phyloP scores from a whole-genome alignment of 92 coral and sea anemone genomes.

The Blastomussa wellsi region DNA sequence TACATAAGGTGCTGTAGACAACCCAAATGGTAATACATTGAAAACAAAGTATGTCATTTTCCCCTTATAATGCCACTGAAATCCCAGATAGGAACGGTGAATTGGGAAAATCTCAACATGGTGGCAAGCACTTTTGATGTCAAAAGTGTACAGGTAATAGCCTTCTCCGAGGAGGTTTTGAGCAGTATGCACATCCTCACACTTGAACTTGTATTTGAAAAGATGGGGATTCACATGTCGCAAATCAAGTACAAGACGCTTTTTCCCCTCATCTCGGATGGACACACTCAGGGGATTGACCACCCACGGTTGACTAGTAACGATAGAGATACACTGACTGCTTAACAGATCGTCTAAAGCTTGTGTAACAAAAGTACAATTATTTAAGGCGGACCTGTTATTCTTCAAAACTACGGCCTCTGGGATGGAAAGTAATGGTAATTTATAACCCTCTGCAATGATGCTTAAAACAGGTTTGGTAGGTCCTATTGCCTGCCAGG shows the following conservation, averaged over 20 bases:
- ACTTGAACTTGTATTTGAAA: conserved; percentile 32
- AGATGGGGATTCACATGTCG: conserved; percentile 55
- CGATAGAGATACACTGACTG: conserved; percentile 27
- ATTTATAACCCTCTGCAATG: conserved; percentile 45
- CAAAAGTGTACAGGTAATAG: too few species aligned
- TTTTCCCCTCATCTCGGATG: conserved; percentile 22
- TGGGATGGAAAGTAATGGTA: conserved; percentile 44
- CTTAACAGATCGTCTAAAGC: conserved; percentile 16
- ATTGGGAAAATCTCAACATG: conserved; percentile 7
- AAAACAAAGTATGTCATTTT: neutral
- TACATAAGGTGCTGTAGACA: neutral
- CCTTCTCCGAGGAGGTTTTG: too few species aligned
- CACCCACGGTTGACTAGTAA: conserved; percentile 7
- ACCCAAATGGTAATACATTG: neutral
- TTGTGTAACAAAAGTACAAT: conserved; percentile 22
- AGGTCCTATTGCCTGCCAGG: conserved; percentile 35
- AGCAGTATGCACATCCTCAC: too few species aligned
- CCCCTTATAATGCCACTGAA: neutral
- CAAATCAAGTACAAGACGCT: conserved; percentile 49
- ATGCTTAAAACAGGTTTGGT: conserved; percentile 39
- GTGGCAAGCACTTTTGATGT: too few species aligned
- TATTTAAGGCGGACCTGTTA: conserved; percentile 49
- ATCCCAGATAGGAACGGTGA: conserved; percentile 17
- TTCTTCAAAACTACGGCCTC: conserved; percentile 35
- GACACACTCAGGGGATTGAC: conserved; percentile 37